phyloP scores from a whole-genome alignment of 2,797 vertebrate genomes.

The Picus viridis region DNA sequence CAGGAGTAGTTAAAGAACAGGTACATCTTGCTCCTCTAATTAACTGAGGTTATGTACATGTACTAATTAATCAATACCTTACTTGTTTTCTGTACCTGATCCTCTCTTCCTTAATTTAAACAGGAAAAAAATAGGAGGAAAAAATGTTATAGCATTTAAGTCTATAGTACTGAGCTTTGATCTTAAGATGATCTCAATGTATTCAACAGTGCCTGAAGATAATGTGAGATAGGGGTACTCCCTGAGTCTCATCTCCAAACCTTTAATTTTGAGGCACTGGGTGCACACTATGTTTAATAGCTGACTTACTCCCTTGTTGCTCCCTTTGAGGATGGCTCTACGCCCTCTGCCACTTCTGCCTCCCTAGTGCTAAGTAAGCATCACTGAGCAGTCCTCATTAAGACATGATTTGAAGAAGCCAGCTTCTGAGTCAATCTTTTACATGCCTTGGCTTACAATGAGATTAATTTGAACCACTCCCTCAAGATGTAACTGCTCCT shows the following conservation, averaged over 20 bases:
- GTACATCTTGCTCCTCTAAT: neutral
- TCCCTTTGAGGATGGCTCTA: slow-evolving; percentile 58
- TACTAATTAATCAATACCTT: neutral
- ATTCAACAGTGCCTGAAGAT: slow-evolving; percentile 5
- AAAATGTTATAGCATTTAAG: neutral
- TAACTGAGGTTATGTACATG: neutral
- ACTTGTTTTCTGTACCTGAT: neutral
- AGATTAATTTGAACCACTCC: slow-evolving; percentile 22
- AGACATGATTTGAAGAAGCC: slow-evolving; percentile 10
- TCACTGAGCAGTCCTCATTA: slow-evolving; percentile 50
- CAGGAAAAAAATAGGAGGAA: neutral
- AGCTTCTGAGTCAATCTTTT: slow-evolving; percentile 33
- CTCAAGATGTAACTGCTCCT: neutral
- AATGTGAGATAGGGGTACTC: slow-evolving; percentile 10
- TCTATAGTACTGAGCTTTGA: neutral
- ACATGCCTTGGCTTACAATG: slow-evolving; percentile 9
- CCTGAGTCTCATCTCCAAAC: slow-evolving; percentile 7
- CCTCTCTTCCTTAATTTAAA: neutral
- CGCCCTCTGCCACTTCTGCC: slow-evolving; percentile 9
- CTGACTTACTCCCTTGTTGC: slow-evolving; percentile 21
- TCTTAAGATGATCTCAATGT: neutral
- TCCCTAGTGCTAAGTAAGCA: slow-evolving; percentile 1
- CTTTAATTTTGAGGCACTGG: slow-evolving; percentile 28
- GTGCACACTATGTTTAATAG: slow-evolving; percentile 40
- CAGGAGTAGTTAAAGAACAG: neutral